A percentile compares a stretch with the other conserved stretches of the same genome.
phyloP scores from a whole-genome alignment of 2,797 vertebrate species.

The Molossus molossus region DNA sequence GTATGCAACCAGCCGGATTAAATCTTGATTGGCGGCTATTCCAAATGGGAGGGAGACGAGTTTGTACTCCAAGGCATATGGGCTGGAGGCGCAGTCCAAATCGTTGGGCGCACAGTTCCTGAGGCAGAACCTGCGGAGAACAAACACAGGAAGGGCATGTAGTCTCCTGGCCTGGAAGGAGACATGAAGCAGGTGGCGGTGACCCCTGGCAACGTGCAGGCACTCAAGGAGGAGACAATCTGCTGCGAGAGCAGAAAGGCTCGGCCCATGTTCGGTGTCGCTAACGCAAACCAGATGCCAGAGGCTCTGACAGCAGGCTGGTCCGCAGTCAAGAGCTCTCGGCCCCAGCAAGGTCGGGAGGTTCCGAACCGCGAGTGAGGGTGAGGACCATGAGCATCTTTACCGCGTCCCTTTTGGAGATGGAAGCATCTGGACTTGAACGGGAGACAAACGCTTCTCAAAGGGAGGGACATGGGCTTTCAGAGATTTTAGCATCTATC shows the following conservation, averaged over 20 bases:
- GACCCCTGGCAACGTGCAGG: neutral
- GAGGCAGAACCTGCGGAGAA: conserved; percentile 94
- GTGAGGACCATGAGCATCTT: neutral
- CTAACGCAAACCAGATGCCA: conserved; percentile 58
- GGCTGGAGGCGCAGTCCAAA: conserved; percentile 96
- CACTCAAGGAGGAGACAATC: neutral
- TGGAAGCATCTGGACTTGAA: neutral
- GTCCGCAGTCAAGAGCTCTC: neutral
- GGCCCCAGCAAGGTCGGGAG: neutral
- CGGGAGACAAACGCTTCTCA: neutral
- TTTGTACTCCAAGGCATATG: conserved; percentile 98
- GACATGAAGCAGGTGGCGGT: neutral
- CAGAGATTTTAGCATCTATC: neutral
- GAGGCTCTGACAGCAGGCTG: neutral
- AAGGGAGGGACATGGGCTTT: neutral
- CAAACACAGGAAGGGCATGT: neutral
- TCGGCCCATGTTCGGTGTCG: neutral
- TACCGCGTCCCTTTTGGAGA: conserved; percentile 27
- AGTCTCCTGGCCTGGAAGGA: conserved; percentile 33
- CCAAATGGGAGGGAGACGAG: conserved; percentile 97
- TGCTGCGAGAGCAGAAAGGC: neutral
- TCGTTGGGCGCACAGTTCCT: conserved; percentile 96
- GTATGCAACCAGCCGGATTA: conserved; percentile 98
- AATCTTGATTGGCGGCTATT: conserved; percentile 97
- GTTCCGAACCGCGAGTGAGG: neutral